Evolutionary conservation across 2,888 invertebrate genomes (phyloP), one percentile per base, ranked within the genome.

Genomic region (Eurytoma adleriae): DNA sequence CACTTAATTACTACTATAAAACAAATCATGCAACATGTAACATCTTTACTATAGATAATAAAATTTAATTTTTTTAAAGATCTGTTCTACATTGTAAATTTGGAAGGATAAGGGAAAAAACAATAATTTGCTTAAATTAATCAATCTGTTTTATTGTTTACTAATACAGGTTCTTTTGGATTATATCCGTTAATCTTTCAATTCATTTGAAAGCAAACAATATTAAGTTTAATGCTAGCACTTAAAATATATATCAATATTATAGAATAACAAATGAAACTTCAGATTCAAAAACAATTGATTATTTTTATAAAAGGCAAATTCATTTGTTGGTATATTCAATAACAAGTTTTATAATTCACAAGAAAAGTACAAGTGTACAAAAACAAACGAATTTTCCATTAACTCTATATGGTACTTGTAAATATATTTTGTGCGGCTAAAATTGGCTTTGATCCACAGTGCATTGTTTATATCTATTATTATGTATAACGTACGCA

Each of bases 361-460:
- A 56, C 62, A 72, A 76, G 52, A 54, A 20, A 72, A 75, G 61
- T 57, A 50, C 77, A 66, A 40, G 56, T 62, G 59, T 81, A 74
- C 71, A 71, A 18, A 50, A 81, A 70, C 66, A 74, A 77, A 77
- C 24, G 67, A 76, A 57, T 64, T 68, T 68, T 56, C 2, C 62
- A 57, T 70, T 61, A 80, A 67, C 56, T 12, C 68, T 71, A 80
- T 70, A 68, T 71, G 64, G 76, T 71, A 71, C 48, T 76, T 48
- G 24, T 76, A 71, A 80, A 71, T 80, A 66, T 80, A 76, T 71
- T 59, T 72, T 54, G 81, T 79, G 81, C 81, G 68, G 73, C 76
- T 81, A 81, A 81, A 81, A 76, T 79, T 75, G 67, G 76, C 79
- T 69, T 79, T 76, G 72, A 76, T 79, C 30, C 75, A 76, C 79